A percentile compares a stretch with the other conserved stretches of the same genome.
These are phyloP conservation scores for Paramisgurnus dabryanus DNA, from an alignment of 2,113 vertebrate genomes.

Conservation along the genomic window DNA sequence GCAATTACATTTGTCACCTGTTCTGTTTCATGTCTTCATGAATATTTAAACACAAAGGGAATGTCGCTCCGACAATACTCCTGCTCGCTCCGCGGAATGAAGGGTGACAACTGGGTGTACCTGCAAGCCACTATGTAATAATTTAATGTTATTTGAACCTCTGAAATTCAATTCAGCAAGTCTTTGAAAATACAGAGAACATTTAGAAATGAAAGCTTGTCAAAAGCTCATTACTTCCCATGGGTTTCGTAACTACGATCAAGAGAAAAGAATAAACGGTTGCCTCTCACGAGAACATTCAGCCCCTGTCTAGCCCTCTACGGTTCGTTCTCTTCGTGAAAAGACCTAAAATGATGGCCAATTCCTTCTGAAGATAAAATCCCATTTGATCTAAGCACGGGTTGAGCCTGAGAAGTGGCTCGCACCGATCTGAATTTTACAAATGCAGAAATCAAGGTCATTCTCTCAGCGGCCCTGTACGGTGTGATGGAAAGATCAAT, in stretches of 20 bases:
- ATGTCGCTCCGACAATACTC: neutral
- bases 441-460: slow-evolving; percentile 71
- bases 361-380: slow-evolving; percentile 35
- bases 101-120: slow-evolving; percentile 38
- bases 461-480: slow-evolving; percentile 57
- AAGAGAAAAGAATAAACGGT: slow-evolving; percentile 39
- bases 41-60: slow-evolving; percentile 54
- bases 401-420: slow-evolving; percentile 3
- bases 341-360: slow-evolving; percentile 31
- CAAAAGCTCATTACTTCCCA: slow-evolving; percentile 37
- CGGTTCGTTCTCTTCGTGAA: slow-evolving; percentile 11
- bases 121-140: slow-evolving; percentile 38
- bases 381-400: slow-evolving; percentile 28
- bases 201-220: slow-evolving; percentile 42
- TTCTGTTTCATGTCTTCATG: slow-evolving; percentile 46
- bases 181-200: slow-evolving; percentile 37
- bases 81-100: slow-evolving; percentile 33
- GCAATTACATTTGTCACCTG: slow-evolving; percentile 58
- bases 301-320: neutral
- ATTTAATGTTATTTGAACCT: slow-evolving; percentile 43
- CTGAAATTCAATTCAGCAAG: slow-evolving; percentile 38
- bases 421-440: slow-evolving; percentile 50
- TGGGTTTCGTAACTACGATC: slow-evolving; percentile 33
- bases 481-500: slow-evolving; percentile 62
- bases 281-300: slow-evolving; percentile 7